Percentiles rank a stretch among this genome's conserved stretches.
Conservation (phyloP, 2,113 vertebrate species). For the Nycticebus coucang region DNA sequence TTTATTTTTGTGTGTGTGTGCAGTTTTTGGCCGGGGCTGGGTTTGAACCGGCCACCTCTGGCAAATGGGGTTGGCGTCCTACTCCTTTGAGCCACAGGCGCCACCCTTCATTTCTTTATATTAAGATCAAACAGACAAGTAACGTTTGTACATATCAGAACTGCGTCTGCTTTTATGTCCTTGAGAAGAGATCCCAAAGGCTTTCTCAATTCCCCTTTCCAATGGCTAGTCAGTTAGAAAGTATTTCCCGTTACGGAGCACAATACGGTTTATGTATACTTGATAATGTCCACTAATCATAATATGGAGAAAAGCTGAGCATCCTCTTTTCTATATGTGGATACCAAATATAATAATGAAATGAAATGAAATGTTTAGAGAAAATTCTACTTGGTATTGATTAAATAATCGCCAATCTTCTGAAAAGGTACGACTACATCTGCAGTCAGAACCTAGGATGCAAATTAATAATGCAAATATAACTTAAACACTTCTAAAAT, state of each 20-base stretch:
- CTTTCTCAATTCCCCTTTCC: background rate
- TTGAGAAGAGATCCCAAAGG: background rate
- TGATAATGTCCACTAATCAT: background rate
- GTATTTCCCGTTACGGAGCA: background rate
- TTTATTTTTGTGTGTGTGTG: no score
- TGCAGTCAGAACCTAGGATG: background rate
- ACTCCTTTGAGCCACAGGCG: no score
- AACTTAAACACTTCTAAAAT: background rate
- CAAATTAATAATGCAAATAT: slow-evolving; percentile 46
- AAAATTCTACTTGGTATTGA: background rate
- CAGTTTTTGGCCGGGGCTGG: no score
- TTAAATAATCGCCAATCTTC: slow-evolving; percentile 21
- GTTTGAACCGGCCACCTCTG: no score
- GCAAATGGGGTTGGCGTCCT: no score
- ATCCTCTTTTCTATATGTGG: background rate
- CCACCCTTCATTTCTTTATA: background rate
- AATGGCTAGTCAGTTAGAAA: background rate
- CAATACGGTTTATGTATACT: background rate
- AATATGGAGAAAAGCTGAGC: background rate
- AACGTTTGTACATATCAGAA: background rate
- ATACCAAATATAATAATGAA: background rate
- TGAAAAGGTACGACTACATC: background rate
- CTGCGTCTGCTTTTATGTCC: slow-evolving; percentile 1
- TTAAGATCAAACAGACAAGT: background rate
- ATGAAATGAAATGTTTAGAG: background rate